Conservation (phyloP, 2,797 vertebrate genomes). For the Alosa sapidissima region DNA sequence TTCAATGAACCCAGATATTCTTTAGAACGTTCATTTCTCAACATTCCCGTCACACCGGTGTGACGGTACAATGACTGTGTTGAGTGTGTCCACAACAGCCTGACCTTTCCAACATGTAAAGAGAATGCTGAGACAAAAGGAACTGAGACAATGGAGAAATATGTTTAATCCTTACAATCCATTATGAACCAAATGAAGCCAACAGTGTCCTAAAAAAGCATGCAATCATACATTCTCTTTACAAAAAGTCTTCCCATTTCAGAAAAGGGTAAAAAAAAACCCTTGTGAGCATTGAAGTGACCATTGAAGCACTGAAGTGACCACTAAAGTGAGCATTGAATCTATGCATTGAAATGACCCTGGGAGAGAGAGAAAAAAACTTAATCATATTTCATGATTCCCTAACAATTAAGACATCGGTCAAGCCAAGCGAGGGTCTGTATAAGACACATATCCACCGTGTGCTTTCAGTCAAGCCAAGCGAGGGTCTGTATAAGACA, state of each 20-base stretch:
- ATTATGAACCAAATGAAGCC: not conserved
- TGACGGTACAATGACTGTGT: not conserved
- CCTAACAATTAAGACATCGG: conserved; percentile 27
- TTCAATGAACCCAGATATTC: too few relatives aligned
- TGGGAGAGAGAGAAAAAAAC: not conserved
- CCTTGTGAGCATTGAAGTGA: not conserved
- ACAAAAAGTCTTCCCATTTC: not conserved
- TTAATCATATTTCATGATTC: not conserved
- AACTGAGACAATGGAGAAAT: not conserved
- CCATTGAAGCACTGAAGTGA: too few relatives aligned
- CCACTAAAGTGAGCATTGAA: not conserved
- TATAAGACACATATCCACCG: not conserved
- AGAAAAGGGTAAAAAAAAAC: not conserved
- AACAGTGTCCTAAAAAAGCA: not conserved
- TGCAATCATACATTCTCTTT: not conserved
- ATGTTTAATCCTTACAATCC: not conserved
- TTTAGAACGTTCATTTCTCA: too few relatives aligned
- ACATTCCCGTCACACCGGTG: too few relatives aligned
- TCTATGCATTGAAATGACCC: not conserved
- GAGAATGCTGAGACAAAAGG: not conserved
- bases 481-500: conserved; percentile 17
- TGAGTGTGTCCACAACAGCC: not conserved
- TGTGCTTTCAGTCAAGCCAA: not conserved
- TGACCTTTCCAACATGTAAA: not conserved
- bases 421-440: conserved; percentile 31